These are phyloP conservation scores for Xyliphius kryptos DNA, from an alignment of 2,113 vertebrate genomes.

Conservation along the genomic window DNA sequence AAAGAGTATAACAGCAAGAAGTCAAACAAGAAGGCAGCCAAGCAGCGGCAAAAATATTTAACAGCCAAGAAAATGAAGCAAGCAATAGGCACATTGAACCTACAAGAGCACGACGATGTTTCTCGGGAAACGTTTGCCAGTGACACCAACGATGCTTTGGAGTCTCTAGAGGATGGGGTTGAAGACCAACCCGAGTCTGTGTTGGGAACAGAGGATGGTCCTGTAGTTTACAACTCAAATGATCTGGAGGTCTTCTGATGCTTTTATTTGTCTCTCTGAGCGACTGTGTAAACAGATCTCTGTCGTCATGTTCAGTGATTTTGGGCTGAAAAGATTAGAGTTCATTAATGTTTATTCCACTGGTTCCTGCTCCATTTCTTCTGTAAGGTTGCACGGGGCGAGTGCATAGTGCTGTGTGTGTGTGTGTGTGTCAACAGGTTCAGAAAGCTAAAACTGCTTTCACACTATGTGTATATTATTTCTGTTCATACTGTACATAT, in stretches of 20 bases:
- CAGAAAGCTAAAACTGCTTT: no score
- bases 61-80: slow-evolving; percentile 94
- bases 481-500: no score
- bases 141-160: slow-evolving; percentile 90
- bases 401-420: no score
- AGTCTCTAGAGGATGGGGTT: slow-evolving; percentile 80
- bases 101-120: slow-evolving; percentile 89
- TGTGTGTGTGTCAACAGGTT: no score
- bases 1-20: slow-evolving; percentile 83
- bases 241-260: slow-evolving; percentile 86
- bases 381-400: no score
- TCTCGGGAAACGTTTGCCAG: slow-evolving; percentile 96
- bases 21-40: no score
- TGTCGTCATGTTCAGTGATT: no score
- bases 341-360: no score
- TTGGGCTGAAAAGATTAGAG: no score
- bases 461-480: no score
- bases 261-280: neutral
- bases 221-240: slow-evolving; percentile 79
- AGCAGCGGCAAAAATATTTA: slow-evolving; percentile 80
- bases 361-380: no score
- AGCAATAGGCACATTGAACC: slow-evolving; percentile 84
- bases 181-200: slow-evolving; percentile 73
- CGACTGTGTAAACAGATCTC: slow-evolving; percentile 4
- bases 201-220: slow-evolving; percentile 73